Evolutionary conservation across 2,888 invertebrate genomes (phyloP), one percentile per base, ranked within the genome.

Genomic region (Cheilosia soror): DNA sequence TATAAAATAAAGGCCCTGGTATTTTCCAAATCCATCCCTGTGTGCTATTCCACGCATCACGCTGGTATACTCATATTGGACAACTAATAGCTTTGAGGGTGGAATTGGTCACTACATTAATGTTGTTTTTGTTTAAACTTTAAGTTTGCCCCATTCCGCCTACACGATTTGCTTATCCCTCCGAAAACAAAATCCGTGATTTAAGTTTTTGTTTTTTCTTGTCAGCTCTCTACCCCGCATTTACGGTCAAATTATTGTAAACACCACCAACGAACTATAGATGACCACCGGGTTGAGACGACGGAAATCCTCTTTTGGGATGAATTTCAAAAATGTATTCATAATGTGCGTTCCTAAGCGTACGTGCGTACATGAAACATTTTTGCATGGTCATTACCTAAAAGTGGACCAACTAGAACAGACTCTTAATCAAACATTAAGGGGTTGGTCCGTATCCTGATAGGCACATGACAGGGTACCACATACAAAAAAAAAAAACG

Each of bases 111-210:
- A 78, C 83, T 63, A 80, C 80, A 84, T 75, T 80, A 80, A 63
- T 84, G 75, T 53, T 80, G 80, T 84, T 84, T 85, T 81, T 85
- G 81, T 85, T 85, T 85, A 63, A 81, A 85, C 85, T 85, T 81
- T 65, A 75, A 85, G 84, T 80, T 81, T 76, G 9, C 55, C 44
- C 42, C 53, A 5, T 33, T 62, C 51, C 27, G 42, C 42, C 37
- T n/a, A 76, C 80, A 81, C 71, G 68, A 76, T 80, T 85, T 73
- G 63, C 65, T 79, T 72, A 72, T 79, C 66, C 79, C 42, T 47
- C 15, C 58, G 27, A 85, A 76, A 65, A 81, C 75, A 62, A 68
- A 80, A 80, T 60, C 83, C 79, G 79, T 84, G 83, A 84, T 84
- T 84, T 80, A 65, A 65, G 37, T 71, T 76, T 75, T 75, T 57